A percentile compares a stretch with the other conserved stretches of the same genome.
These are phyloP conservation scores for Nysson spinosus DNA, from an alignment of 2,888 invertebrate species.

Conservation along the genomic window DNA sequence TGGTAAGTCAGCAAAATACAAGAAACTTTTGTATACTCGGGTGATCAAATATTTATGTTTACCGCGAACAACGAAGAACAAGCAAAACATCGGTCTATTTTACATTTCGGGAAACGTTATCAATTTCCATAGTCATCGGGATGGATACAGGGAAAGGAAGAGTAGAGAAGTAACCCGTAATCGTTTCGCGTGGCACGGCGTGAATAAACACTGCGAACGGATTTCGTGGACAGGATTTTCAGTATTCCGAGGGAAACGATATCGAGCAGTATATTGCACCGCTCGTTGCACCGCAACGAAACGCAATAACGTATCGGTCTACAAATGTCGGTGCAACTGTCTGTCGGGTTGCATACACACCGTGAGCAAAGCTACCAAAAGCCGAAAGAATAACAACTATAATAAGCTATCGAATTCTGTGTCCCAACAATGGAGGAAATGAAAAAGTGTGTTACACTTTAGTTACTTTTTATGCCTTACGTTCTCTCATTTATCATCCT, in stretches of 20 bases:
- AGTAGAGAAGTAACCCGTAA: not conserved
- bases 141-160: too few relatives aligned
- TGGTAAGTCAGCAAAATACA: too few relatives aligned
- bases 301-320: slow-evolving; percentile 62
- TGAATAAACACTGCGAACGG: slow-evolving; percentile 35
- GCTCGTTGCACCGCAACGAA: slow-evolving; percentile 58
- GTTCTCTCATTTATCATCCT: too few relatives aligned
- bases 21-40: too few relatives aligned
- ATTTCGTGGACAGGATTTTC: slow-evolving; percentile 29
- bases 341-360: slow-evolving; percentile 51
- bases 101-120: too few relatives aligned
- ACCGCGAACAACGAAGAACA: too few relatives aligned
- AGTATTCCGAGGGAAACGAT: slow-evolving; percentile 25
- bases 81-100: too few relatives aligned
- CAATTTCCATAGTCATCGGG: too few relatives aligned
- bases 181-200: slow-evolving; percentile 15
- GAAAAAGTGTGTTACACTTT: slow-evolving; percentile 53
- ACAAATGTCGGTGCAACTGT: slow-evolving; percentile 54
- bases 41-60: too few relatives aligned
- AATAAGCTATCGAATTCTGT: slow-evolving; percentile 61
- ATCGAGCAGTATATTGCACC: slow-evolving; percentile 54
- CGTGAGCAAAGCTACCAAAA: slow-evolving; percentile 54
- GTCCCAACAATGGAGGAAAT: slow-evolving; percentile 57
- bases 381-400: slow-evolving; percentile 63
- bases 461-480: too few relatives aligned